Base-by-base conservation (phyloP, 2,113 vertebrate species). In the Alectura lathami region DNA sequence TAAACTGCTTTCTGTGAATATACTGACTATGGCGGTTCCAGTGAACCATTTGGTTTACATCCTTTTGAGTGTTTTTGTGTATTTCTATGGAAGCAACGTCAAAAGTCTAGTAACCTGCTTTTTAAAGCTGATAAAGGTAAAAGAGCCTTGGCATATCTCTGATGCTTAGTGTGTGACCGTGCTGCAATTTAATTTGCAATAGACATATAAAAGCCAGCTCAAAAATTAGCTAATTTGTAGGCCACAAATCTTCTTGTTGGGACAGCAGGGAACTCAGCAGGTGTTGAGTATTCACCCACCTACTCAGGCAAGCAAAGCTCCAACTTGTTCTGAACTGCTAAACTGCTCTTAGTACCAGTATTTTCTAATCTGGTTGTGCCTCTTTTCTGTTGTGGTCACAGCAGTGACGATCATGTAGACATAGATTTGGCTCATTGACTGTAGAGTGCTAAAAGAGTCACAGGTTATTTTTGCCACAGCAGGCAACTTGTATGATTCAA, bases 401-500 rank as follows among this genome's bases (percentile, higher is more conserved):
- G 51, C 50, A 54, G 34, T 56, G 69, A 68, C 1, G 18, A 38
- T 59, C 3, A 2, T 60, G 62, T 78, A 75, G 56, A 86, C n/a
- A 68, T n/a, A 82, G 64, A 78, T 75, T 79, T 82, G 57, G 56
- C 22, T 93, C 34, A 45, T 86, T 88, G 85, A 30, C 56, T 81
- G 47, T 67, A 47, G 50, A 88, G 51, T 0, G 0, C 60, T 93
- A 63, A 80, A 70, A 86, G 60, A 89, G 85, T 77, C 79, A 64
- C n/a, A 74, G 73, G 82, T 67, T 94, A 75, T 90, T 96, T 96
- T 88, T 96, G 72, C 76, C 56, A 68, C 54, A 87, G 70, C 53
- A 94, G 66, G 53, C 69, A 70, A 47, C 64, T 81, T 70, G 62
- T 81, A 51, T 81, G 59, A 86, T 89, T 91, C 64, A 70, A 48